Base-by-base conservation (phyloP, 2,888 invertebrate species). In the Micoletzkya japonica region DNA sequence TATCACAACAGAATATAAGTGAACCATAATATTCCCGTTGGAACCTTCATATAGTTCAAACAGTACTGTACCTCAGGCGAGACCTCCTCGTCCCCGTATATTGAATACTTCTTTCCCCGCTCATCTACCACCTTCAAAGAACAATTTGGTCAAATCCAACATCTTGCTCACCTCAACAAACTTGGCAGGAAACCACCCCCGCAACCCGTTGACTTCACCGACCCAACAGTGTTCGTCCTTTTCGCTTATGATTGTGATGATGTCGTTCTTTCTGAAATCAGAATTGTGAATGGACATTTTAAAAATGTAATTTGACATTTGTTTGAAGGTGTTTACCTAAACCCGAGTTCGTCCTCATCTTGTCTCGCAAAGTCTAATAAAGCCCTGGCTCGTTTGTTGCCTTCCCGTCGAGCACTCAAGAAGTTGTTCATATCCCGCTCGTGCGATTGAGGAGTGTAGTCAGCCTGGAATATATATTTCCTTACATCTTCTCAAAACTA, bases 371-470 rank as follows among this genome's bases (percentile, higher is more conserved):
- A 98, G 88, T 88, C 88, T 81, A 96, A 89, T 74, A 98, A 88
- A 1, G 97, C 97, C 87, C 97, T 95, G 3, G 97, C 97, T 77
- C 97, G 89, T 76, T 95, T 89, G 80, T 92, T 91, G 74, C 94
- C 90, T 80, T 92, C 92, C 81, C 92, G 90, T 2, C 93, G 92
- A 0, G 93, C 94, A 87, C 93, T 93, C n/a, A 94, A 91, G 86
- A 94, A 97, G 86, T 92, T 92, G 82, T 95, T 93, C 87, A 95
- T 92, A 87, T 97, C 97, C 81, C 91, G 91, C 39, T 93, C 90
- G 88, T 97, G 96, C 84, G 94, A 94, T 86, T 95, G 95, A 90
- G 94, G 93, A 44, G 92, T 91, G 86, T 97, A 97, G 88, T 97
- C 95, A 60, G 96, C 94, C 81, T 87, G 85, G 61, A 78, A 69